Evolutionary conservation across 2,888 invertebrate species (phyloP), one percentile per base, ranked within the genome.

Genomic region (Drosophila niveifrons): DNA sequence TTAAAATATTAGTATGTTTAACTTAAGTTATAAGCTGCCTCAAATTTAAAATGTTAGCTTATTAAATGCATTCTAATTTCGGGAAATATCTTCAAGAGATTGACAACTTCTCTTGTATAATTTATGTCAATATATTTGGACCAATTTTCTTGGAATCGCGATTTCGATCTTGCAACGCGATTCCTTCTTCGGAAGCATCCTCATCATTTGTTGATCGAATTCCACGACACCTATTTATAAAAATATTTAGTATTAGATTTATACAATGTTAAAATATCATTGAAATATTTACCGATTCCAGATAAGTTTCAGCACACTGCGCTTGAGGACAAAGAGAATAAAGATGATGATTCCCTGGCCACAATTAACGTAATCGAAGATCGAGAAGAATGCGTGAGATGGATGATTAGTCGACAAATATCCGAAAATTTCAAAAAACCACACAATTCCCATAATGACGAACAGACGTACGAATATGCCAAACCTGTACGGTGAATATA

Each of bases 391-490:
- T 0, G 2, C 6, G 0, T 1, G 3, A 13, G 48, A 56, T 1
- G 9, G 0, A 17, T 66, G 8, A 4, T 2, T 1, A 29, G 52
- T 43, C 11, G 51, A 48, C 1, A 95, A 93, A 94, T 96, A 96
- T 31, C 96, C 95, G 65, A 96, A 92, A 59, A 96, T 94, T 90
- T 97, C 97, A 92, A 96, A 94, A 0, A 94, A 93, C 97, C 97
- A 97, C 84, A 96, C 96, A 31, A 96, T 94, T 0, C 97, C 97
- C 96, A 97, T 97, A 18, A 97, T 96, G 82, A 97, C 93, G 89
- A 97, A 95, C 15, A 97, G 92, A 85, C 97, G 97, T 76, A 96
- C 85, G 90, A 97, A 97, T 2, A 97, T 93, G 28, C 94, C 95
- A 91, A 95, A 96, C 91, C 97, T 97, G 41, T 50, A 56, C 50